phyloP scores from a whole-genome alignment of 2,113 vertebrate species.

The Myocastor coypus region DNA sequence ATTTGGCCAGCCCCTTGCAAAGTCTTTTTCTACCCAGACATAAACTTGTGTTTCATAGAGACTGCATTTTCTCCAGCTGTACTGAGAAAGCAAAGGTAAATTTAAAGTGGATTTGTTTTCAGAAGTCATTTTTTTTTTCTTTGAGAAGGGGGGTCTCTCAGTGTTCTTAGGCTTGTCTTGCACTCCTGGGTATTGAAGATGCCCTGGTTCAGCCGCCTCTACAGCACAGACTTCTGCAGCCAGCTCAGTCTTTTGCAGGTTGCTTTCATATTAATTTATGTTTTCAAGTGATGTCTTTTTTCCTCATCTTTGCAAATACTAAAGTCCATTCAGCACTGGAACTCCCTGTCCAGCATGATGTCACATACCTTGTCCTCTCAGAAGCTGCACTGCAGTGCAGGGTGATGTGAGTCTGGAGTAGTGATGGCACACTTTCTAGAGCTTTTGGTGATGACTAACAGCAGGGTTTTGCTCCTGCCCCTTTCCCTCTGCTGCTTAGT shows the following conservation, averaged over 20 bases:
- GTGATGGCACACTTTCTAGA: background rate
- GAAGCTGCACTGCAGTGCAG: background rate
- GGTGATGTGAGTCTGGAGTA: background rate
- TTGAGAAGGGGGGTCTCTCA: background rate
- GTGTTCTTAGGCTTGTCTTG: background rate
- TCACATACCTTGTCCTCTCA: no score
- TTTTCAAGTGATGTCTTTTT: conserved; percentile 12
- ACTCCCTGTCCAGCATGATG: background rate
- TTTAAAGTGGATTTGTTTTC: background rate
- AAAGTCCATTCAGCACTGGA: background rate
- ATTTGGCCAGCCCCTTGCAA: background rate
- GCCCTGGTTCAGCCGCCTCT: background rate
- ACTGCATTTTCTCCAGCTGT: background rate
- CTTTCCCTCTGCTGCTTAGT: background rate
- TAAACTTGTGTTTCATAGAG: background rate
- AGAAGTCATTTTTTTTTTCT: background rate
- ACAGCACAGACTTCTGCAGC: accelerated
- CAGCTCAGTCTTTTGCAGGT: background rate
- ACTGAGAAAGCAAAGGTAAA: background rate
- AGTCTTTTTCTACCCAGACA: background rate
- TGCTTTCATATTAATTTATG: conserved; percentile 20
- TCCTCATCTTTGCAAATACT: background rate
- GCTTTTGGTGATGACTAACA: background rate
- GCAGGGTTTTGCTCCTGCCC: background rate
- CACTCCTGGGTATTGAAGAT: background rate